Base-by-base conservation (phyloP, 2,888 invertebrate genomes). In the Leptura quadrifasciata region DNA sequence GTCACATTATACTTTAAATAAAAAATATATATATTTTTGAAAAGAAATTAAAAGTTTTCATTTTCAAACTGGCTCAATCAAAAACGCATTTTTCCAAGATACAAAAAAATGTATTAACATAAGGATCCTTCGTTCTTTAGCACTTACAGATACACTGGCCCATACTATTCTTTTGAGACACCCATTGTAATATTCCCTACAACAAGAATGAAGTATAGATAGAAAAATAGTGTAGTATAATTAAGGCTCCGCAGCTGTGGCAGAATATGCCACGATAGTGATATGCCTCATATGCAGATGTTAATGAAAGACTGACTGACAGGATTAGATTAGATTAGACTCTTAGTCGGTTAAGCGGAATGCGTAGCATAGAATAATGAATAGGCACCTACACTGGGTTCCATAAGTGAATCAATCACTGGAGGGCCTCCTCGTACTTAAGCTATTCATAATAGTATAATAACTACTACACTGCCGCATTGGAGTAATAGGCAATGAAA, bases 281-380 rank as follows among this genome's bases (percentile, higher is more conserved):
- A 69, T 69, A 39, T 64, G 60, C 75, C 63, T 60, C 71, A 58
- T 55, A 75, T 75, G 74, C 68, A 75, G 74, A 75, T 70, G 75
- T 57, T 75, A 71, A 75, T 75, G 75, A 75, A 75, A 71, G 70
- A 21, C 71, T 71, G 71, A 75, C 70, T 77, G 77, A 65, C 74
- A 77, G 85, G 83, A 87, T 87, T 87, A 87, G 87, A 88, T 87
- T 86, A 88, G 87, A 88, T 87, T 69, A 69, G 58, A 69, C 69
- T 69, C 69, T 58, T 58, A 69, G 57, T 20, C 35, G 58, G 39
- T 69, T 69, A 69, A 69, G 69, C 69, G 58, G 69, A 69, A 69
- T 58, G 58, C 69, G 58, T 69, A 69, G 58, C 69, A 21, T 58
- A 17, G 69, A 69, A 69, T 69, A 69, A 69, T 69, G 69, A 69